These are phyloP conservation scores for Girardia tigrina DNA, from an alignment of 2,888 invertebrate species.

Conservation along the genomic window DNA sequence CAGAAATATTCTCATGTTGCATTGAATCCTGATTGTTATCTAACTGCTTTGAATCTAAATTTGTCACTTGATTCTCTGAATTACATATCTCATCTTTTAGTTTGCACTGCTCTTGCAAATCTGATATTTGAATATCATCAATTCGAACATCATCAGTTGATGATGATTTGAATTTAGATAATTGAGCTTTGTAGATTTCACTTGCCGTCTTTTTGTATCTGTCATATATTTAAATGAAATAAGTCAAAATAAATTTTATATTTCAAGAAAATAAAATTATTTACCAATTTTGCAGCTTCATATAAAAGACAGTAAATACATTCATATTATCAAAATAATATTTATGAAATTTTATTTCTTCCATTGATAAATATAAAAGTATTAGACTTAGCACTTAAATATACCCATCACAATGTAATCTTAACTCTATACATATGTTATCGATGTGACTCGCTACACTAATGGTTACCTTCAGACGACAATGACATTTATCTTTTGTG, in stretches of 20 bases:
- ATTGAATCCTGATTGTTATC: background rate
- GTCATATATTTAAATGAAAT: too few species aligned
- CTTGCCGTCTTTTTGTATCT: slow-evolving; percentile 34
- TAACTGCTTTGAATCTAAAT: background rate
- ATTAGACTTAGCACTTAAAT: too few species aligned
- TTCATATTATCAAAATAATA: too few species aligned
- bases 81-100: background rate
- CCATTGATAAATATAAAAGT: too few species aligned
- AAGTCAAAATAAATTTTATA: background rate
- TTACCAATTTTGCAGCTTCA: background rate
- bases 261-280: background rate
- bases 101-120: background rate
- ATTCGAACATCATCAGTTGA: slow-evolving; percentile 3
- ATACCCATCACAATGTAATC: too few species aligned
- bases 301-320: too few species aligned
- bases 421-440: too few species aligned
- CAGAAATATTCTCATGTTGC: background rate
- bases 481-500: too few species aligned
- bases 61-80: slow-evolving; percentile 14
- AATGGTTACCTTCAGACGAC: too few species aligned
- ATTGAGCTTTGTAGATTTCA: slow-evolving; percentile 32
- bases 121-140: slow-evolving; percentile 4
- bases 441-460: too few species aligned
- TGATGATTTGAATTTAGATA: slow-evolving; percentile 15
- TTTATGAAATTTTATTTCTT: too few species aligned